Evolutionary conservation across 1,140 invertebrate genomes (phyloP).

Genomic region (Euschistus heros): DNA sequence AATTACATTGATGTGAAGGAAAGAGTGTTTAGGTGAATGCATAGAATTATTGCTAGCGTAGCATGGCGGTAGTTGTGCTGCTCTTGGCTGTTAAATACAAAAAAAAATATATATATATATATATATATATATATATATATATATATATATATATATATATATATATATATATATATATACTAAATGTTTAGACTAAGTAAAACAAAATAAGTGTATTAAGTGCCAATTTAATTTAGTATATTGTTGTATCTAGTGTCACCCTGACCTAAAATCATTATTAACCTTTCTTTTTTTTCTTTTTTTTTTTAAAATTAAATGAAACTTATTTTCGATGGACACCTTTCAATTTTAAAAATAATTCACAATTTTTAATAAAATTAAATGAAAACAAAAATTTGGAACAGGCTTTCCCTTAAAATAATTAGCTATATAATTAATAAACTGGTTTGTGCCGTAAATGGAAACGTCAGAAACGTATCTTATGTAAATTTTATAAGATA

Average conservation of each 20-base stretch:
- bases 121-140: not conserved
- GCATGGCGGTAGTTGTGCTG: slow-evolving; percentile 13
- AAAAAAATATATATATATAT: slow-evolving; percentile 1
- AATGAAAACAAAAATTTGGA: too few species aligned
- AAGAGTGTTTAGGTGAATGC: slow-evolving; percentile 8
- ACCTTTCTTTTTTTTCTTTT: not conserved
- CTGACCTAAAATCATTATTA: not conserved
- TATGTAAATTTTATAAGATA: too few species aligned
- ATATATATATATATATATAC: not conserved
- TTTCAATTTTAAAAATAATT: too few species aligned
- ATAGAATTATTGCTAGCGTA: slow-evolving; percentile 2
- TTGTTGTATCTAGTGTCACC: not conserved
- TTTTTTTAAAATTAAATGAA: not conserved
- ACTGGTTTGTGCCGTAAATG: too few species aligned
- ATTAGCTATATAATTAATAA: too few species aligned
- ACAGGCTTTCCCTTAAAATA: too few species aligned
- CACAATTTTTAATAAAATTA: too few species aligned
- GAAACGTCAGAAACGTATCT: too few species aligned
- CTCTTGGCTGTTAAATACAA: not conserved
- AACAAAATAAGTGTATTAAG: slow-evolving; percentile 4
- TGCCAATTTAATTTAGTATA: slow-evolving; percentile 14
- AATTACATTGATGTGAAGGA: slow-evolving; percentile 4
- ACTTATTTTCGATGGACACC: not conserved
- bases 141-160: not conserved
- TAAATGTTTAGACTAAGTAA: not conserved